Evolutionary conservation across 1,140 invertebrate genomes (phyloP).

Genomic region (Danaus melanippus): DNA sequence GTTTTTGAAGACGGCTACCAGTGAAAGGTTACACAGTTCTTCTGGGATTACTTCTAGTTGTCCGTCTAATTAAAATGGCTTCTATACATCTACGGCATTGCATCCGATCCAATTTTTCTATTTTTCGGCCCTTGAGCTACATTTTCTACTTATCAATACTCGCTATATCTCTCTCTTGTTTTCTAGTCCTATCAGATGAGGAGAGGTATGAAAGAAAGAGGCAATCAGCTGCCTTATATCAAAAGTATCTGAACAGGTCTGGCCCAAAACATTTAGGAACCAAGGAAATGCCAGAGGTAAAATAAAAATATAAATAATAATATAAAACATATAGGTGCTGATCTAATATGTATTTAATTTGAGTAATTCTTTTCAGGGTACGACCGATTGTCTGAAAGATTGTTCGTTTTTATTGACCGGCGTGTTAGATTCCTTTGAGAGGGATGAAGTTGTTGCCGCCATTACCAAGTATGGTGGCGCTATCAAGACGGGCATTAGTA

Average conservation of each 20-base stretch:
- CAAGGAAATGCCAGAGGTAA: slow-evolving; percentile 88
- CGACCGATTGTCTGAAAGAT: slow-evolving; percentile 81
- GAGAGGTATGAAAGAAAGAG: slow-evolving; percentile 77
- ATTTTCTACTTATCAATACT: slow-evolving; percentile 12
- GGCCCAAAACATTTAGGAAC: slow-evolving; percentile 84
- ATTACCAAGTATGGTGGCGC: slow-evolving; percentile 88
- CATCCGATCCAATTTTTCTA: no score
- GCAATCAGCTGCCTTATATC: slow-evolving; percentile 76
- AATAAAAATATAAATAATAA: slow-evolving; percentile 21
- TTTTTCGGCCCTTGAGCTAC: no score
- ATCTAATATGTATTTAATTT: neutral
- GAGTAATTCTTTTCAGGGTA: slow-evolving; percentile 73
- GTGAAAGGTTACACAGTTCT: no score
- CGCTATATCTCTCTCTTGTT: slow-evolving; percentile 15
- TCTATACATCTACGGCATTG: no score
- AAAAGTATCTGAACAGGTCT: slow-evolving; percentile 81
- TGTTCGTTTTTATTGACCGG: slow-evolving; percentile 90
- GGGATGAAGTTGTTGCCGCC: slow-evolving; percentile 82
- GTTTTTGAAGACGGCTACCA: no score
- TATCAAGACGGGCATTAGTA: slow-evolving; percentile 81
- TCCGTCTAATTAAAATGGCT: no score
- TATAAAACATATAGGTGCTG: neutral
- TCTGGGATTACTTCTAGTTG: no score
- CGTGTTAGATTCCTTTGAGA: slow-evolving; percentile 89
- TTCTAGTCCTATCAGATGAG: slow-evolving; percentile 72